Base-by-base conservation (phyloP, 2,113 vertebrate genomes). In the Nibea coibor region DNA sequence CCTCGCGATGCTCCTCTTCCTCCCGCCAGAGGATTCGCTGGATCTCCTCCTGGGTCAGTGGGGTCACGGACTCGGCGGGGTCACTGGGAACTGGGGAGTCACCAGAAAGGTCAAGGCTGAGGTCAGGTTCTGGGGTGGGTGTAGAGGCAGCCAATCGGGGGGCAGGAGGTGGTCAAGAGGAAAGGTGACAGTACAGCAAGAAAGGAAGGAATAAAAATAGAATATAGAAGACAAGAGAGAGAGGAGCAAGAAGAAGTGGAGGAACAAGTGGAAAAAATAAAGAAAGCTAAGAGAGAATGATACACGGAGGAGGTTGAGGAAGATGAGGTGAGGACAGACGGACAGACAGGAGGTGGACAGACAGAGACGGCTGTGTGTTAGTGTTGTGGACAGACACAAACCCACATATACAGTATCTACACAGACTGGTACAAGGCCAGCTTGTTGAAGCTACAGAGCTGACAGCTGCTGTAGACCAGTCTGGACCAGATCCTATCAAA, bases 31-130 rank as follows among this genome's bases (percentile, higher is more conserved):
- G 47, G 45, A 85, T 78, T 61, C 86, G 57, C 48, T 94, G 89
- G 51, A 87, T 93, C 82, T 94, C 90, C 76, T 64, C 87, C 24
- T 80, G 91, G 53, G 76, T 90, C 67, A 1, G 78, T 9, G 66
- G 83, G 19, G 83, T 69, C 75, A 82, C 42, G 1, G 56, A 0
- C 2, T 82, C 80, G 3, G 72, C 77, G 0, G 84, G 86, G 76
- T 96, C 92, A 9, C 67, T 95, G 87, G 93, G 93, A 72, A 95
- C 95, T 95, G 96, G 93, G 89, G 95, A 96, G 91, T 98, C 95
- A 81, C 96, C 97, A 93, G 97, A 98, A 84, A 95, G 72, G 84
- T 97, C 95, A 85, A 91, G 93, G 92, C 90, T 84, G 86, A 95
- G 75, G 88, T 96, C 94, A 82, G 90, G 91, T 84, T 91, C 86